These are phyloP conservation scores for Pseudococcus viburni DNA, from an alignment of 2,888 invertebrate species.

Conservation along the genomic window DNA sequence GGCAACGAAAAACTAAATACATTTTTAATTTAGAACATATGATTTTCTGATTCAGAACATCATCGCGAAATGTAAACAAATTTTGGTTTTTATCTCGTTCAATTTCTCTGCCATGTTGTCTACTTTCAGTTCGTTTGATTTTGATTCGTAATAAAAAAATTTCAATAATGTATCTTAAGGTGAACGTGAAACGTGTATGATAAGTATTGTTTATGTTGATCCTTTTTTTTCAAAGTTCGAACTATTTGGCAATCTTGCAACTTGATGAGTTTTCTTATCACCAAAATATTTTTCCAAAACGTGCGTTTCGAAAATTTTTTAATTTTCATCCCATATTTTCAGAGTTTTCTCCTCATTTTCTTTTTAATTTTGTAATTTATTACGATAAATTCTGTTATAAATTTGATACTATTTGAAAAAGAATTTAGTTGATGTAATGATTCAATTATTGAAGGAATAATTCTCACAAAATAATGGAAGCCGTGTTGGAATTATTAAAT, in stretches of 20 bases:
- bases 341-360: not conserved
- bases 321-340: not conserved
- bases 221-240: not conserved
- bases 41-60: too few species aligned
- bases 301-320: not conserved
- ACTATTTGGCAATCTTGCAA: not conserved
- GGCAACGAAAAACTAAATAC: not conserved
- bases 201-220: not conserved
- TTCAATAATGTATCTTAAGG: not conserved
- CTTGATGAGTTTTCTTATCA: not conserved
- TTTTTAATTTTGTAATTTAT: not conserved
- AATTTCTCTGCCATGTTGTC: not conserved
- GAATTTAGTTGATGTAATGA: not conserved
- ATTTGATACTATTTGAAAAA: not conserved
- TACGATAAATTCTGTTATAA: not conserved
- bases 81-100: not conserved
- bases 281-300: not conserved
- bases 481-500: constrained; percentile 19
- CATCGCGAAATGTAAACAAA: not conserved
- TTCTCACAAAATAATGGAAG: not conserved
- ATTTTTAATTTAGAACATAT: not conserved
- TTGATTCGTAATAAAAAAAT: not conserved
- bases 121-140: not conserved
- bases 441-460: not conserved
- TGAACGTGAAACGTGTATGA: not conserved